These are phyloP conservation scores for Aphrophora alni DNA, from an alignment of 2,888 invertebrate genomes.

Conservation along the genomic window DNA sequence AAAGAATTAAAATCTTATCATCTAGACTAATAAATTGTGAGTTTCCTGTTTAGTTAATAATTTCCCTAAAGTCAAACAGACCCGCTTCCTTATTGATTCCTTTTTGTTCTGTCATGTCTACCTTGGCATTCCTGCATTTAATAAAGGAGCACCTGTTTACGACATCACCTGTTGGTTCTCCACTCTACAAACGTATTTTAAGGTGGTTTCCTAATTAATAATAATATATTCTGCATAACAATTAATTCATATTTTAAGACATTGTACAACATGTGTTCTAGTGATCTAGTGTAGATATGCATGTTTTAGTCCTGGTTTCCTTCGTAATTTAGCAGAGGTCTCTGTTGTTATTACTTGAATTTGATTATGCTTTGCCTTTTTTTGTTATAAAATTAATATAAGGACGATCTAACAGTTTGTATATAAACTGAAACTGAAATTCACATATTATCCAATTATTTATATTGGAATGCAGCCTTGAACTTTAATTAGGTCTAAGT, in stretches of 20 bases:
- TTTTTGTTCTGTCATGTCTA: neutral
- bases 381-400: too few relatives aligned
- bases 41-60: neutral
- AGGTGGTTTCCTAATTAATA: slow-evolving; percentile 38
- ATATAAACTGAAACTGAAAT: too few relatives aligned
- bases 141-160: neutral
- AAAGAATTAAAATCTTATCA: neutral
- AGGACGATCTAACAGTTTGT: too few relatives aligned
- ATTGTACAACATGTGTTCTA: slow-evolving; percentile 33
- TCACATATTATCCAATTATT: too few relatives aligned
- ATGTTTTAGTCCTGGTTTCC: too few relatives aligned
- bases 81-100: neutral
- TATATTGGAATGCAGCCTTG: too few relatives aligned
- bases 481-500: too few relatives aligned
- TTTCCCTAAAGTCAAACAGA: neutral
- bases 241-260: slow-evolving; percentile 20
- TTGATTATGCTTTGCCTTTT: too few relatives aligned
- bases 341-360: too few relatives aligned
- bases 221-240: slow-evolving; percentile 38
- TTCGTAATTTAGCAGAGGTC: too few relatives aligned
- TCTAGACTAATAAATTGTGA: neutral
- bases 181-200: slow-evolving; percentile 29
- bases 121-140: neutral
- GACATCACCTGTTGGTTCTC: slow-evolving; percentile 15
- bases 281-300: neutral